These are phyloP conservation scores for Sphyrna mokarran DNA, from an alignment of 2,113 vertebrate species.

Conservation along the genomic window DNA sequence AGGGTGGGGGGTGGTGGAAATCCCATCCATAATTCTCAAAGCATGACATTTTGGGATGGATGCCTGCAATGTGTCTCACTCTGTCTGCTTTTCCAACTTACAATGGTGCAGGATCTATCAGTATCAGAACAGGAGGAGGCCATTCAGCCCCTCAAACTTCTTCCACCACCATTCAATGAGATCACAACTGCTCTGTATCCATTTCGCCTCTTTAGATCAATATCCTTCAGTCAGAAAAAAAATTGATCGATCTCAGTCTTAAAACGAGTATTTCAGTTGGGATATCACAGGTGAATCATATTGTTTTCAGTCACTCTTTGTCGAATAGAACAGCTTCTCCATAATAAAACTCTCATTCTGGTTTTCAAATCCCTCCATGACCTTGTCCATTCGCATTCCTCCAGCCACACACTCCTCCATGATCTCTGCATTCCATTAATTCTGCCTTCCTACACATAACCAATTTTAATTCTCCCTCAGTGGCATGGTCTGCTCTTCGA, in stretches of 20 bases:
- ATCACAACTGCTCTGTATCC: neutral
- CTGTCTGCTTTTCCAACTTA: neutral
- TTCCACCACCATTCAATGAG: neutral
- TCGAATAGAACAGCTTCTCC: no score
- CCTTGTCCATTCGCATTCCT: neutral
- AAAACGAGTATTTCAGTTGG: neutral
- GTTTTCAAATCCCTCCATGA: neutral
- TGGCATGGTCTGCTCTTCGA: neutral
- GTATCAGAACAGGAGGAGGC: neutral
- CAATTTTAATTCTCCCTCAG: neutral
- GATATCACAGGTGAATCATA: neutral
- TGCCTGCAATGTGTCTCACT: neutral
- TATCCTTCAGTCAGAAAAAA: neutral
- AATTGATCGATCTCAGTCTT: neutral
- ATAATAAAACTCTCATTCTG: neutral
- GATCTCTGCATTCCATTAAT: neutral
- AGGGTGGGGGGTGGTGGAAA: no score
- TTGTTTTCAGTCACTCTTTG: neutral
- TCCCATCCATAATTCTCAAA: no score
- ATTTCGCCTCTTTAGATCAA: neutral
- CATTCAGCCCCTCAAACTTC: neutral
- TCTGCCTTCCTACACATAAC: neutral
- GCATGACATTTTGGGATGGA: neutral
- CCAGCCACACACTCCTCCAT: neutral
- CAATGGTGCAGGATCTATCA: neutral